A percentile compares a stretch with the other conserved stretches of the same genome.
Evolutionary conservation across 1,140 invertebrate genomes (phyloP).

Genomic region (Hyles euphorbiae): DNA sequence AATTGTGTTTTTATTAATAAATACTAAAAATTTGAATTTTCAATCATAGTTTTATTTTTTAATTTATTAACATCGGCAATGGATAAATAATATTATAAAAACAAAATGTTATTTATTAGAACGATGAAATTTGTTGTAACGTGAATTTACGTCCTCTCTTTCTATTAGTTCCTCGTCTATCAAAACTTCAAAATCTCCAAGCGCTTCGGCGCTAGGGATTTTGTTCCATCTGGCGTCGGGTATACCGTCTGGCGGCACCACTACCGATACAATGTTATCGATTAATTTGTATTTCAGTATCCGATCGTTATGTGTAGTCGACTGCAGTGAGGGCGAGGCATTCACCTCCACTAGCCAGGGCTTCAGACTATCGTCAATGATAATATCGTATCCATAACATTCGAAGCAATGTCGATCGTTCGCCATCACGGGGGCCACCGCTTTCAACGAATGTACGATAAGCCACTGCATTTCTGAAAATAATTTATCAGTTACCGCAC

Average conservation of each 20-base stretch:
- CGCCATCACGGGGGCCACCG: conserved; percentile 87
- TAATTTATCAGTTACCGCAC: conserved; percentile 87
- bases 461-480: conserved; percentile 92
- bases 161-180: conserved; percentile 85
- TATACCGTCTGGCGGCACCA: conserved; percentile 91
- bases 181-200: conserved; percentile 92
- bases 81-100: conserved; percentile 2
- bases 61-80: neutral
- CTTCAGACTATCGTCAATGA: conserved; percentile 90
- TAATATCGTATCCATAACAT: conserved; percentile 93
- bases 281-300: conserved; percentile 97
- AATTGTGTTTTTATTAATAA: neutral
- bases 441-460: conserved; percentile 89
- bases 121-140: conserved; percentile 25
- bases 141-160: conserved; percentile 14
- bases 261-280: conserved; percentile 94
- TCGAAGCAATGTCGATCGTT: conserved; percentile 90
- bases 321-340: conserved; percentile 94
- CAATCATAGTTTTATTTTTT: neutral
- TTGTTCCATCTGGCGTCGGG: conserved; percentile 96
- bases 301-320: conserved; percentile 95
- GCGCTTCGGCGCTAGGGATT: conserved; percentile 83
- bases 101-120: conserved; percentile 15
- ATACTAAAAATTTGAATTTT: neutral
- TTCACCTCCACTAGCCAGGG: conserved; percentile 95